These are phyloP conservation scores for Mythimna lalbum DNA, from an alignment of 2,888 invertebrate genomes.

Conservation along the genomic window DNA sequence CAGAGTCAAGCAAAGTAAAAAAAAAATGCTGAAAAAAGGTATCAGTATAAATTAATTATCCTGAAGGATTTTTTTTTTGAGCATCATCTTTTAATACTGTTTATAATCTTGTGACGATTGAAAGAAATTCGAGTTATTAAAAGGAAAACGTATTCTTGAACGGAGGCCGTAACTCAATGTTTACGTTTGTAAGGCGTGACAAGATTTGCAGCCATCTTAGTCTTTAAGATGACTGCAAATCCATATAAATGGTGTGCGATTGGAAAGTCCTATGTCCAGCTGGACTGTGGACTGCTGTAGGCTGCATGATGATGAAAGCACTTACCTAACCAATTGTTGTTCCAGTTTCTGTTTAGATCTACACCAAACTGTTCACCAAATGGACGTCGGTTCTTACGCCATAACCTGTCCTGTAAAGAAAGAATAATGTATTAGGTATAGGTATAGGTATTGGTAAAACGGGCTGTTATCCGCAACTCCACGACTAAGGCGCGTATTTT, in stretches of 20 bases:
- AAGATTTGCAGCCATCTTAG: no score
- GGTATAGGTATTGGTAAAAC: no score
- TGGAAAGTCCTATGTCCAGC: background rate
- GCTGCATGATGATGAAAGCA: slow-evolving; percentile 1
- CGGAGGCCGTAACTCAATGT: no score
- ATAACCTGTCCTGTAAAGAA: slow-evolving; percentile 90
- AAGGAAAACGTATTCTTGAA: no score
- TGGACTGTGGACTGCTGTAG: background rate
- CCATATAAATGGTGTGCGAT: background rate
- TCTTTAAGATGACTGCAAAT: no score
- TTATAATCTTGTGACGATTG: background rate
- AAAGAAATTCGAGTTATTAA: background rate
- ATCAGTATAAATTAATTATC: no score
- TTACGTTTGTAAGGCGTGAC: no score
- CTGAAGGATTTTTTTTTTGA: background rate
- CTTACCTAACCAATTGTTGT: slow-evolving; percentile 92
- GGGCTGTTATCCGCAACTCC: no score
- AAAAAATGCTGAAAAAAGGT: no score
- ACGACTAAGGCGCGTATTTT: no score
- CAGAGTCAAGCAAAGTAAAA: no score
- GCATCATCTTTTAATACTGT: background rate
- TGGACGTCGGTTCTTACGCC: slow-evolving; percentile 92
- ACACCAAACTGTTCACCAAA: slow-evolving; percentile 90
- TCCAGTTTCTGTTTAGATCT: slow-evolving; percentile 95
- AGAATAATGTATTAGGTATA: background rate